Evolutionary conservation across 2,797 vertebrate species (phyloP).

Genomic region (Chaetophractus vellerosus): DNA sequence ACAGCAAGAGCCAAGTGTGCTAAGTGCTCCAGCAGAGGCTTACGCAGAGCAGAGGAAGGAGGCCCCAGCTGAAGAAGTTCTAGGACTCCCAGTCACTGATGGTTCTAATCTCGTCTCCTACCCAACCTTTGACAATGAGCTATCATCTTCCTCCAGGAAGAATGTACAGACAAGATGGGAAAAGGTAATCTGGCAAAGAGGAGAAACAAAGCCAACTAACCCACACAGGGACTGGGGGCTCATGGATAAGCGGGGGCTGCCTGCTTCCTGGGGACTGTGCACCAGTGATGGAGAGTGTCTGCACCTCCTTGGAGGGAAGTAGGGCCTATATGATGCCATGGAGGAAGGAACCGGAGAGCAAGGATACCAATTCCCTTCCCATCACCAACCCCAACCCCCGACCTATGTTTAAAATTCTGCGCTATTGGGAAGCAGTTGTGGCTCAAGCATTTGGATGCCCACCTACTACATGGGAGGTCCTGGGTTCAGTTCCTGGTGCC

Average conservation of each 20-base stretch:
- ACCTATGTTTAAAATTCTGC: background rate
- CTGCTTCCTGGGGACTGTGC: conserved; percentile 6
- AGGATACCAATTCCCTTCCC: background rate
- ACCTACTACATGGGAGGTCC: too few species aligned
- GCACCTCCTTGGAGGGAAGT: background rate
- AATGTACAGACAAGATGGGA: background rate
- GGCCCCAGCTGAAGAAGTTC: background rate
- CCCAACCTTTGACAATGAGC: background rate
- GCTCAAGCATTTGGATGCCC: too few species aligned
- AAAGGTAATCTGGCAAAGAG: background rate
- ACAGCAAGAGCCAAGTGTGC: background rate
- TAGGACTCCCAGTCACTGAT: background rate
- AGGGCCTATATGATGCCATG: conserved; percentile 28
- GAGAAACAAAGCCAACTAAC: background rate
- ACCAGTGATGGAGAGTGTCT: conserved; percentile 7
- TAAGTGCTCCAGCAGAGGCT: background rate
- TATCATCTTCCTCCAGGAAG: conserved; percentile 46
- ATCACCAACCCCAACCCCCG: background rate
- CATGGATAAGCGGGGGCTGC: background rate
- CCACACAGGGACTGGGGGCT: background rate
- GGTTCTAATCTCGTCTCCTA: background rate
- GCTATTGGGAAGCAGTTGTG: background rate
- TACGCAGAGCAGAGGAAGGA: background rate
- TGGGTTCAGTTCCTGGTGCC: too few species aligned
- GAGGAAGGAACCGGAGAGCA: background rate